Evolutionary conservation across 2,888 invertebrate genomes (phyloP), one percentile per base, ranked within the genome.

Genomic region (Lochmaea crataegi): DNA sequence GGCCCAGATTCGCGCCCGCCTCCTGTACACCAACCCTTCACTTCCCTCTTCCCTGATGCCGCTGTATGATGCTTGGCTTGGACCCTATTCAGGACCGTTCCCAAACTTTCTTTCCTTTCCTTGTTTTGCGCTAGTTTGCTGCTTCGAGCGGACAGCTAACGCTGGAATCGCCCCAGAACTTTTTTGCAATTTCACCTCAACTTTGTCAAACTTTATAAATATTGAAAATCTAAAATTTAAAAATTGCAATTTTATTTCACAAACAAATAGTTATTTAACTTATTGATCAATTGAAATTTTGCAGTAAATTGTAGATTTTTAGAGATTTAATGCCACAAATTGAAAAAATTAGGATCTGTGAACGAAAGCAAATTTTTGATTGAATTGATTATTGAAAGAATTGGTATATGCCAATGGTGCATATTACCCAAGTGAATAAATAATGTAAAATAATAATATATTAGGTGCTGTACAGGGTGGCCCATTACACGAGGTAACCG

Each of bases 1-100:
- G 72, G 77, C 80, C 81, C 78, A 78, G 80, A 80, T 82, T 79
- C 80, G 77, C 72, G 18, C 80, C 77, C 78, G 75, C 76, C 75
- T 77, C 77, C 76, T 75, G 76, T 78, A 71, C 76, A 78, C 77
- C 80, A 77, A 78, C 80, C 80, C 80, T 77, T 76, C 68, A 76
- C 72, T 77, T 79, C 80, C 80, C 79, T 70, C 64, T 64, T 70
- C 57, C 70, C 70, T 53, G 53, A 70, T 70, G 70, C 64, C 70
- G 70, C 64, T 64, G 18, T 42, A 41, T 63, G 61, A 63, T 63
- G 61, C 42, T 63, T 63, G 32, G 58, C 64, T 64, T 78, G 78
- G 77, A 77, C 77, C 76, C 77, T 73, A 70, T 68, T 76, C 78
- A 75, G 76, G 78, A 75, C 77, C 75, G 77, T 73, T 76, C 66